Percentiles rank a stretch among this genome's conserved stretches.
phyloP scores from a whole-genome alignment of 2,797 vertebrate genomes.

The Lophius americanus region DNA sequence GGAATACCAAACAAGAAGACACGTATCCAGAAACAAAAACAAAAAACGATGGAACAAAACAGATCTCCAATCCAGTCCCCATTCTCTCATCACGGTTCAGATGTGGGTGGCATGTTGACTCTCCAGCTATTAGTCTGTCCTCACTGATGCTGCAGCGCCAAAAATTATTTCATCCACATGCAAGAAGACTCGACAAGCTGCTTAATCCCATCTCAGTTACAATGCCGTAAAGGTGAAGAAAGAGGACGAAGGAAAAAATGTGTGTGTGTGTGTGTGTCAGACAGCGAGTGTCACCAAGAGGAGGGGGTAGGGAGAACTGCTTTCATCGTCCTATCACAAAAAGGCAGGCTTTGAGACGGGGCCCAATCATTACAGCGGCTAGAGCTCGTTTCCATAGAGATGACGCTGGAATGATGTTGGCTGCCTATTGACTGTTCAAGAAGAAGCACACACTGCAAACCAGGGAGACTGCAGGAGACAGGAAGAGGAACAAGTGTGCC shows the following conservation, averaged over 20 bases:
- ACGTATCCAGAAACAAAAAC: conserved; percentile 20
- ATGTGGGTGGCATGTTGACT: conserved; percentile 55
- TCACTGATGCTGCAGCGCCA: conserved; percentile 23
- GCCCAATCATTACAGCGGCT: conserved; percentile 78
- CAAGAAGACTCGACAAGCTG: conserved; percentile 48
- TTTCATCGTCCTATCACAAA: conserved; percentile 79
- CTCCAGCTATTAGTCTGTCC: conserved; percentile 33
- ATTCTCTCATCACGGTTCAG: conserved; percentile 40
- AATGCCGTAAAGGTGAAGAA: conserved; percentile 73
- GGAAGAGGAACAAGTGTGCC: conserved; percentile 61
- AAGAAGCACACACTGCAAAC: conserved; percentile 74
- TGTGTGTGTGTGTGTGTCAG: conserved; percentile 69
- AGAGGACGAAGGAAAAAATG: conserved; percentile 63
- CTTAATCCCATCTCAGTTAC: conserved; percentile 67
- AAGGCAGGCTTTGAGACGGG: conserved; percentile 73
- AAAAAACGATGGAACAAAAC: conserved; percentile 53
- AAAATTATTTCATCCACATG: conserved; percentile 56
- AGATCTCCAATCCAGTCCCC: conserved; percentile 62
- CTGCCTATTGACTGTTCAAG: conserved; percentile 84
- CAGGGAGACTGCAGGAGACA: conserved; percentile 64
- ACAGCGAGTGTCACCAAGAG: conserved; percentile 71
- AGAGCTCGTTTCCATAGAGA: conserved; percentile 86
- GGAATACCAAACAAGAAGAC: conserved; percentile 38
- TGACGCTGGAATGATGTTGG: conserved; percentile 87
- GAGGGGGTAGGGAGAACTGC: conserved; percentile 72